Evolutionary conservation across 2,797 vertebrate genomes (phyloP).

Genomic region (Masticophis lateralis): DNA sequence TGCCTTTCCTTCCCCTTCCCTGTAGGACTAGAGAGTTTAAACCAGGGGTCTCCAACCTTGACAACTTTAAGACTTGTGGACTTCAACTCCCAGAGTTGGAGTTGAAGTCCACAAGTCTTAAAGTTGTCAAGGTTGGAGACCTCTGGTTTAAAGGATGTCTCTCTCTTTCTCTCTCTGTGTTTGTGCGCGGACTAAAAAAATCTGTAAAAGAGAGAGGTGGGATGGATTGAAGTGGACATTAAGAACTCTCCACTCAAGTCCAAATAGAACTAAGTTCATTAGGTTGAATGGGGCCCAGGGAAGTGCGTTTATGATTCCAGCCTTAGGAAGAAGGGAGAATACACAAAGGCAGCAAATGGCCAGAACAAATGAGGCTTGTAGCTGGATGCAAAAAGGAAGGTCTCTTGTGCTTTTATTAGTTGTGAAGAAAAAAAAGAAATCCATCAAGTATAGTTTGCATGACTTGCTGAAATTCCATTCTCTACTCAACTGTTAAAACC

Average conservation of each 20-base stretch:
- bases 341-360: neutral
- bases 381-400: neutral
- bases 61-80: too few species aligned
- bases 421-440: neutral
- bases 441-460: neutral
- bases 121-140: too few species aligned
- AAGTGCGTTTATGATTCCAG: neutral
- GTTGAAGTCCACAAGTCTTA: too few species aligned
- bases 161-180: neutral
- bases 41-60: too few species aligned
- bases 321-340: neutral
- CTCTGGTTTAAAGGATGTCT: neutral
- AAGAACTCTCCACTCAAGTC: neutral
- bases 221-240: neutral
- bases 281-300: neutral
- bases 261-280: neutral
- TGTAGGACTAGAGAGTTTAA: neutral
- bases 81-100: too few species aligned
- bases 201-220: neutral
- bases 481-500: neutral
- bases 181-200: neutral
- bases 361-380: neutral
- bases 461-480: neutral
- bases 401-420: neutral
- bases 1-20: neutral